A percentile compares a stretch with the other conserved stretches of the same genome.
Conservation (phyloP, 2,888 invertebrate species). For the Argynnis bischoffii region DNA sequence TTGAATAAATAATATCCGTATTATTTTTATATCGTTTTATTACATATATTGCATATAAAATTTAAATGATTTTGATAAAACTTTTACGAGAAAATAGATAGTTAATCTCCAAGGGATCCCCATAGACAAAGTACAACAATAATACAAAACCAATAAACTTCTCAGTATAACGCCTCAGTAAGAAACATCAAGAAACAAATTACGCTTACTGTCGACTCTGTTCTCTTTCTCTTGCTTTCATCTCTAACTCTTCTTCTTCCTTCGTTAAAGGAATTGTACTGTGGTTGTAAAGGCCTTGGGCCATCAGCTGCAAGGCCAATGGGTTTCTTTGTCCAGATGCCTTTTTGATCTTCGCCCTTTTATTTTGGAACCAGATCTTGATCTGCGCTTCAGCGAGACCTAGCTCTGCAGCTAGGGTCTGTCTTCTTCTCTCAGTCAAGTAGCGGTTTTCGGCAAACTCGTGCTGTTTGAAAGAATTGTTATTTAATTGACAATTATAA, state of each 20-base stretch:
- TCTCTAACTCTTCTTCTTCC: slow-evolving; percentile 70
- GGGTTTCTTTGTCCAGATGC: slow-evolving; percentile 92
- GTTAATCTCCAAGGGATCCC: neutral
- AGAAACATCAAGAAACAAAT: slow-evolving; percentile 5
- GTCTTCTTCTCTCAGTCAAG: slow-evolving; percentile 94
- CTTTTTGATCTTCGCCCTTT: slow-evolving; percentile 98
- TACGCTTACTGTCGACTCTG: slow-evolving; percentile 60
- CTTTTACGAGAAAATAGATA: too few species aligned
- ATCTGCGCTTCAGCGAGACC: slow-evolving; percentile 98
- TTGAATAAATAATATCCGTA: neutral
- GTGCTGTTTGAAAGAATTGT: slow-evolving; percentile 70
- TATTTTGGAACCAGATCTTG: slow-evolving; percentile 99
- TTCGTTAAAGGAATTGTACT: slow-evolving; percentile 55
- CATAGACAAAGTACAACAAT: neutral
- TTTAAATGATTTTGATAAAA: too few species aligned
- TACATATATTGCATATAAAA: neutral
- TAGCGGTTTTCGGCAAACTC: slow-evolving; percentile 97
- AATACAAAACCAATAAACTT: neutral
- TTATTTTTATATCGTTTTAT: too few species aligned
- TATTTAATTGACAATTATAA: neutral
- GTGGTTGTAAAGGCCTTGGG: slow-evolving; percentile 96
- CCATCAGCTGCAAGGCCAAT: slow-evolving; percentile 94
- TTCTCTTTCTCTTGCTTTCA: slow-evolving; percentile 71
- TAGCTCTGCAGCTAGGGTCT: slow-evolving; percentile 94
- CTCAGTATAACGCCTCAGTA: slow-evolving; percentile 2